Conservation (phyloP, 92 coral and sea anemone species). For the Epizoanthus ramosus region DNA sequence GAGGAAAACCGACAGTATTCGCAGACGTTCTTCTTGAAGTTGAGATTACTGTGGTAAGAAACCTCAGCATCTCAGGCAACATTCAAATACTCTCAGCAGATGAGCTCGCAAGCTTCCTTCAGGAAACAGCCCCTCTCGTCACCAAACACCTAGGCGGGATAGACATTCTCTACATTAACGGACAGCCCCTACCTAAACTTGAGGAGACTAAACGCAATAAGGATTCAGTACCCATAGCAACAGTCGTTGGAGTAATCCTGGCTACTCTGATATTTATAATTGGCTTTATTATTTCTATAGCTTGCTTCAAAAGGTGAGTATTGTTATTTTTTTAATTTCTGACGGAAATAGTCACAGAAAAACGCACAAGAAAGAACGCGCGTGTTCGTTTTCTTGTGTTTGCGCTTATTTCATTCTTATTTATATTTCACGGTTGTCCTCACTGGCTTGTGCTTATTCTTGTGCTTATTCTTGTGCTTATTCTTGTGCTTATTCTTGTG, state of each 20-base stretch:
- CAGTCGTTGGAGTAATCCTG: conserved; percentile 7
- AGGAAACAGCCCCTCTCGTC: conserved; percentile 15
- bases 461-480: too few relatives aligned
- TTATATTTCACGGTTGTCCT: too few relatives aligned
- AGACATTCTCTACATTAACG: conserved; percentile 17
- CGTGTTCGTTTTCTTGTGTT: too few relatives aligned
- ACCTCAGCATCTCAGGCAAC: neutral
- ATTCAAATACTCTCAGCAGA: neutral
- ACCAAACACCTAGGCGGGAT: conserved; percentile 5
- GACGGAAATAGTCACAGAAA: too few relatives aligned
- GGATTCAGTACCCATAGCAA: neutral
- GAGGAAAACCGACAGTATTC: conserved; percentile 20
- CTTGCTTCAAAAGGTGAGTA: conserved; percentile 18
- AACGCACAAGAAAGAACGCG: too few relatives aligned
- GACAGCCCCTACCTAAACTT: conserved; percentile 4
- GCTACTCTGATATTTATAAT: neutral
- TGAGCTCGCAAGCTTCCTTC: conserved; percentile 18
- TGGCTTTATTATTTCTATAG: neutral
- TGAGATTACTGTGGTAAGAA: neutral
- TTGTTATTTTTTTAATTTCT: neutral
- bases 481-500: too few relatives aligned
- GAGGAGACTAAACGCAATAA: neutral
- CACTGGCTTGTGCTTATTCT: too few relatives aligned
- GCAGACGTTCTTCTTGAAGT: conserved; percentile 35
- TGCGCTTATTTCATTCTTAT: too few relatives aligned